phyloP scores from a whole-genome alignment of 2,113 vertebrate species.

The Eira barbara region DNA sequence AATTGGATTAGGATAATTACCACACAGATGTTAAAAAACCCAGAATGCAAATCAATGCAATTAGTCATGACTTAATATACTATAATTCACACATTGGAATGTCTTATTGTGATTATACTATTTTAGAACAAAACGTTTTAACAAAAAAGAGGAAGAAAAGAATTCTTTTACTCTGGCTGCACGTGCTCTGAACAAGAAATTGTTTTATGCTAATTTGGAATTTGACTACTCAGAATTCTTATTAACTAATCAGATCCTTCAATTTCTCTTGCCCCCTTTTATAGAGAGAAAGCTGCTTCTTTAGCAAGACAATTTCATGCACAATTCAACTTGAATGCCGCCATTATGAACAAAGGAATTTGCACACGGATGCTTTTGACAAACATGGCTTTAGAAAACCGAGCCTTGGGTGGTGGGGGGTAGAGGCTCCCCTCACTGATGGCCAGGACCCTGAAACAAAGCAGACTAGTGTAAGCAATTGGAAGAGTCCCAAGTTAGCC shows the following conservation, averaged over 20 bases:
- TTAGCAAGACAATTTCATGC: conserved; percentile 64
- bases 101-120: conserved; percentile 78
- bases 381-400: conserved; percentile 65
- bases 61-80: conserved; percentile 78
- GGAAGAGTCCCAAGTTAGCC: background rate
- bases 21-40: conserved; percentile 77
- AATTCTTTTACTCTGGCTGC: conserved; percentile 45
- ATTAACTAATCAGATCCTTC: conserved; percentile 68
- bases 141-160: conserved; percentile 9
- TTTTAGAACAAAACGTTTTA: conserved; percentile 77
- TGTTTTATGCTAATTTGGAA: conserved; percentile 56
- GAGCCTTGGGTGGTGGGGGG: conserved; percentile 4
- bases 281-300: conserved; percentile 37
- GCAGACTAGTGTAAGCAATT: conserved; percentile 54
- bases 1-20: conserved; percentile 80
- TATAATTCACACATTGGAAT: conserved; percentile 77
- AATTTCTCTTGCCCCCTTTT: conserved; percentile 54
- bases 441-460: conserved; percentile 41
- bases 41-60: conserved; percentile 76
- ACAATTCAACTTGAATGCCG: conserved; percentile 74
- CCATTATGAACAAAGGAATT: conserved; percentile 73
- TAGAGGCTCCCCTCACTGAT: background rate
- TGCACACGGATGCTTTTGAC: conserved; percentile 68
- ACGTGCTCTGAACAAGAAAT: conserved; percentile 67
- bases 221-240: conserved; percentile 63